Conservation (phyloP, 2,888 invertebrate genomes). For the Drosophila differens region DNA sequence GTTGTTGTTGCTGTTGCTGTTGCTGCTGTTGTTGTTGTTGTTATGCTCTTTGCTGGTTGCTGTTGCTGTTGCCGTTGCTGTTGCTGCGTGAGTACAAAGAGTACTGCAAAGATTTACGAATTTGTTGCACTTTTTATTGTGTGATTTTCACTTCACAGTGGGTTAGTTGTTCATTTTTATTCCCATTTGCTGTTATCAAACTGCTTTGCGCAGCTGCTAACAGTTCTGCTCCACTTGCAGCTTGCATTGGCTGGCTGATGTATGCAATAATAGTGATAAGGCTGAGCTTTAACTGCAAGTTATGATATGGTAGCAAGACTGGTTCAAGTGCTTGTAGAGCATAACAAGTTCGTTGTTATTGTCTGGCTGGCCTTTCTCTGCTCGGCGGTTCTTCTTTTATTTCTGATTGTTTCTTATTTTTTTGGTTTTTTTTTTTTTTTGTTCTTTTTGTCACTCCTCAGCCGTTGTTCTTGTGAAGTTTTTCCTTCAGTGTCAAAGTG, state of each 20-base stretch:
- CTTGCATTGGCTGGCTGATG: not conserved
- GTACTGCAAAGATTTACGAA: constrained; percentile 50
- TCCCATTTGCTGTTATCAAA: not conserved
- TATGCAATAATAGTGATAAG: not conserved
- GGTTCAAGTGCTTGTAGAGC: constrained; percentile 27
- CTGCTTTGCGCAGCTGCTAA: not conserved
- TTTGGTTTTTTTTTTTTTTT: not conserved
- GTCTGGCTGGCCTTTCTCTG: constrained; percentile 2
- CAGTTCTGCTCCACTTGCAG: not conserved
- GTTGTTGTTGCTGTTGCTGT: constrained; percentile 11
- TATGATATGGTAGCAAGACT: not conserved
- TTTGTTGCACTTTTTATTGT: constrained; percentile 70
- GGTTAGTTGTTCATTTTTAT: not conserved
- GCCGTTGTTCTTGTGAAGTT: constrained; percentile 63
- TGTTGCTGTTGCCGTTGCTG: constrained; percentile 10
- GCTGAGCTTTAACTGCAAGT: not conserved
- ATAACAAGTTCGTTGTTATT: constrained; percentile 25
- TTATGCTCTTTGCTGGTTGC: constrained; percentile 2
- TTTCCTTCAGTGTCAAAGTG: constrained; percentile 80
- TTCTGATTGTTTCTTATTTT: constrained; percentile 11
- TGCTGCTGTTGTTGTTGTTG: constrained; percentile 15
- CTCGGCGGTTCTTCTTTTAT: constrained; percentile 12
- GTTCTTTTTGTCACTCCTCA: constrained; percentile 15
- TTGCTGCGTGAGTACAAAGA: not conserved
- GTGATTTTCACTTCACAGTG: constrained; percentile 33